These are phyloP conservation scores for Drosophila ambigua DNA, from an alignment of 1,140 invertebrate species.

Conservation along the genomic window DNA sequence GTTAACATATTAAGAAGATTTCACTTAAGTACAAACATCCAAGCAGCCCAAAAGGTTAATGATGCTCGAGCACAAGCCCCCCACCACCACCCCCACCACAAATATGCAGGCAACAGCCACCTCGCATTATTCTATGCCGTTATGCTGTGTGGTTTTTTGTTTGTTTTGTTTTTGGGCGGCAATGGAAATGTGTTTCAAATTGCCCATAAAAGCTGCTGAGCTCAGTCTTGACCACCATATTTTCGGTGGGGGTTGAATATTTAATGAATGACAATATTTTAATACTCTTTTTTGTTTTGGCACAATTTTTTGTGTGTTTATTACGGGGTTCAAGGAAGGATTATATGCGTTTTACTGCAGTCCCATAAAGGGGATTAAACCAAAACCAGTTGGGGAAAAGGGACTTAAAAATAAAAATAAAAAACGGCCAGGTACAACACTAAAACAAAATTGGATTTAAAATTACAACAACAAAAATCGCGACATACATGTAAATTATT, in stretches of 20 bases:
- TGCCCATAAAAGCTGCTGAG: slow-evolving; percentile 66
- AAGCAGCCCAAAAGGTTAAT: slow-evolving; percentile 53
- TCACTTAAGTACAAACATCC: slow-evolving; percentile 66
- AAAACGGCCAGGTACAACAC: too few relatives aligned
- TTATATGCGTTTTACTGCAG: too few relatives aligned
- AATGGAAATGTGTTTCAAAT: slow-evolving; percentile 74
- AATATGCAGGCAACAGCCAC: slow-evolving; percentile 54
- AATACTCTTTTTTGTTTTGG: background rate
- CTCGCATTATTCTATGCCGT: slow-evolving; percentile 31
- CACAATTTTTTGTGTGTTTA: too few relatives aligned
- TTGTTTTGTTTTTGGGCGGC: slow-evolving; percentile 15
- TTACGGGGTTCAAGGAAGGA: too few relatives aligned
- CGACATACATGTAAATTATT: too few relatives aligned
- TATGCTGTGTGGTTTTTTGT: slow-evolving; percentile 7
- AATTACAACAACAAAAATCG: too few relatives aligned
- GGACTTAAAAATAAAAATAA: too few relatives aligned
- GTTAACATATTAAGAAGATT: slow-evolving; percentile 79
- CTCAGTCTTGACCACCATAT: too few relatives aligned
- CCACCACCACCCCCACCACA: background rate
- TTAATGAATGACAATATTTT: slow-evolving; percentile 24
- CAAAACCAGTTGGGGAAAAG: too few relatives aligned
- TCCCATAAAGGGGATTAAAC: too few relatives aligned
- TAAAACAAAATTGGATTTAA: too few relatives aligned
- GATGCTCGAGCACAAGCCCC: slow-evolving; percentile 38
- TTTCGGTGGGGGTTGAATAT: background rate